A percentile compares a stretch with the other conserved stretches of the same genome.
Conservation (phyloP, 2,113 vertebrate species). For the Scomber colias region DNA sequence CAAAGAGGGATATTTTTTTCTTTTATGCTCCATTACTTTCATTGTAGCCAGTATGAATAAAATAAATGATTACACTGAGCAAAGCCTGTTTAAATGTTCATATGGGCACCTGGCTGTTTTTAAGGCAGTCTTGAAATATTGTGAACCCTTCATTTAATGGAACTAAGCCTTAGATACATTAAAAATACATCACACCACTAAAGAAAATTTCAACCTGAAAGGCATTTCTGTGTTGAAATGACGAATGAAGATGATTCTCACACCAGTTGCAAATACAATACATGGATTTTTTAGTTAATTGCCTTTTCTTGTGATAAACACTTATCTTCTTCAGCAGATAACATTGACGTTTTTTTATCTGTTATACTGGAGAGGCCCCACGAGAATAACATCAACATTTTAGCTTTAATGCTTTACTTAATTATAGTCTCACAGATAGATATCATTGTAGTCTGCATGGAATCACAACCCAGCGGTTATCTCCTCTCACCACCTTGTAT, state of each 20-base stretch:
- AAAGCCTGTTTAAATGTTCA: too few relatives aligned
- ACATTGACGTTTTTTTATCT: slow-evolving; percentile 1
- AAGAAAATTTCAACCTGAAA: neutral
- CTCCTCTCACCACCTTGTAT: slow-evolving; percentile 25
- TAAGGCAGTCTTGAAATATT: too few relatives aligned
- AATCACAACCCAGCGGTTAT: neutral
- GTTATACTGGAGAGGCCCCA: neutral
- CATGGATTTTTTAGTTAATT: neutral
- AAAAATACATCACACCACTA: too few relatives aligned
- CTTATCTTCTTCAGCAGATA: neutral
- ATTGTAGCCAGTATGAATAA: too few relatives aligned
- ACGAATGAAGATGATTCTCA: too few relatives aligned
- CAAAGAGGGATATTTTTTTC: too few relatives aligned
- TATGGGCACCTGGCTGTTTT: too few relatives aligned
- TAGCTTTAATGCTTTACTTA: neutral
- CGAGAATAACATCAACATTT: neutral
- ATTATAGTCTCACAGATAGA: slow-evolving; percentile 4
- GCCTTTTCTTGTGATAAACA: neutral
- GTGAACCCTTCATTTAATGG: too few relatives aligned
- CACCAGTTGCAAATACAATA: neutral
- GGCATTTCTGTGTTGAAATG: neutral
- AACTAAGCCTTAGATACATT: too few relatives aligned
- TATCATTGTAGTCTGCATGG: neutral
- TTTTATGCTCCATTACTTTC: too few relatives aligned
- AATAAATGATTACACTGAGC: too few relatives aligned